phyloP scores from a whole-genome alignment of 2,888 invertebrate species.

The Pheosia gnoma region DNA sequence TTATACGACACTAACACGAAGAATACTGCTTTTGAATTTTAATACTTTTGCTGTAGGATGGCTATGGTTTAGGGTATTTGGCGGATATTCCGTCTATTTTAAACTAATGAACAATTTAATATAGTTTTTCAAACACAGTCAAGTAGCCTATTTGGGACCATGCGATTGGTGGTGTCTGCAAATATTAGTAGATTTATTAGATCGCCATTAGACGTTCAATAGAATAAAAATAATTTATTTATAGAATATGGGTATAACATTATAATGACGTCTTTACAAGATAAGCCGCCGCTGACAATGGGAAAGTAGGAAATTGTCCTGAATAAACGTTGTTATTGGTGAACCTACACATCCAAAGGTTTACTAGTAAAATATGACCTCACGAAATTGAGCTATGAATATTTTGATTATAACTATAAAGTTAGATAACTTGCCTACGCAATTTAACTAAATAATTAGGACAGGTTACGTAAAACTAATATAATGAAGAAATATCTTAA shows the following conservation, averaged over 20 bases:
- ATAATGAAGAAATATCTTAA: not conserved
- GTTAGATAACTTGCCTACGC: not conserved
- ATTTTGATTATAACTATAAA: not conserved
- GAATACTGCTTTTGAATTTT: slow-evolving; percentile 1
- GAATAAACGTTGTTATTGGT: not conserved
- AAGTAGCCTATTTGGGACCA: no score
- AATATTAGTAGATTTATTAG: no score
- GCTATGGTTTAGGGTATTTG: not conserved
- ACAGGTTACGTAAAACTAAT: not conserved
- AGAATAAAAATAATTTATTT: no score
- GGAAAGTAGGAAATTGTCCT: not conserved
- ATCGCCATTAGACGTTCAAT: no score
- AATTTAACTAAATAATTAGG: not conserved
- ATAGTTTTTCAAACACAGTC: no score
- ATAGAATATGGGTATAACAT: no score
- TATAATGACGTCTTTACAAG: no score
- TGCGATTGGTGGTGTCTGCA: no score
- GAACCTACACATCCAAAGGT: not conserved
- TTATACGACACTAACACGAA: not conserved
- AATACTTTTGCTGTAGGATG: not conserved
- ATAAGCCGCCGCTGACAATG: no score
- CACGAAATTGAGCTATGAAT: not conserved
- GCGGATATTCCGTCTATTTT: not conserved
- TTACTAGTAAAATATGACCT: not conserved
- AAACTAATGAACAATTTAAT: no score